Percentiles rank a stretch among this genome's conserved stretches.
Conservation (phyloP, 2,113 vertebrate species). For the Rhinoderma darwinii region DNA sequence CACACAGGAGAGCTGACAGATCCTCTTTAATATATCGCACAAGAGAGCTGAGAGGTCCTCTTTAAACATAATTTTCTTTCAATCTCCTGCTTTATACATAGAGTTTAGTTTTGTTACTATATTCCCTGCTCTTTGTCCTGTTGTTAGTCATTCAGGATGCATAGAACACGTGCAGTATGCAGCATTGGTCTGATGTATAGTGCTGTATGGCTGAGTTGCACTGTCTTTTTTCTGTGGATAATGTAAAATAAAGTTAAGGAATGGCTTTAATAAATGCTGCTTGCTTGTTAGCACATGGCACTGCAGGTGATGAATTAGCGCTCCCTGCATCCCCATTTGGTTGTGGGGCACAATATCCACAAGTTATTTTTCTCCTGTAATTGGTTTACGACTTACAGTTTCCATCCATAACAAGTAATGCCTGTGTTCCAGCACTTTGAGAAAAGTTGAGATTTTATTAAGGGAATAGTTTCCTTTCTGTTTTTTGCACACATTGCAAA, state of each 20-base stretch:
- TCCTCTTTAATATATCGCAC: too few species aligned
- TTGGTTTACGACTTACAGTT: background rate
- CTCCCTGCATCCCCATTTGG: background rate
- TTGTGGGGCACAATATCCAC: background rate
- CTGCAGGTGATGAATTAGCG: slow-evolving; percentile 20
- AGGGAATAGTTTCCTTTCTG: too few species aligned
- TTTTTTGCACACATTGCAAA: too few species aligned
- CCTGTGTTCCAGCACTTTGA: background rate
- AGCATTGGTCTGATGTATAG: background rate
- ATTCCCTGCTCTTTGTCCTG: background rate
- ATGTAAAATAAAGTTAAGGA: slow-evolving; percentile 32
- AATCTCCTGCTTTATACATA: too few species aligned
- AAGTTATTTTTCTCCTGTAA: slow-evolving; percentile 1
- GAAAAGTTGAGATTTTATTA: slow-evolving; percentile 37
- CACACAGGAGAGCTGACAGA: too few species aligned
- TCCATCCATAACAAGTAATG: background rate
- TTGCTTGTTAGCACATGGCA: background rate
- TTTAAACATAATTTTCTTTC: too few species aligned
- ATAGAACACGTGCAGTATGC: background rate
- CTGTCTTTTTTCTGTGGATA: background rate
- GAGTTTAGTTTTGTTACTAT: background rate
- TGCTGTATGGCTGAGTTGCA: background rate
- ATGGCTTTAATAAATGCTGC: background rate
- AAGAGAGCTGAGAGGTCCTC: too few species aligned
- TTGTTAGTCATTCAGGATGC: background rate